Base-by-base conservation (phyloP, 2,113 vertebrate genomes). In the Lampris incognitus region DNA sequence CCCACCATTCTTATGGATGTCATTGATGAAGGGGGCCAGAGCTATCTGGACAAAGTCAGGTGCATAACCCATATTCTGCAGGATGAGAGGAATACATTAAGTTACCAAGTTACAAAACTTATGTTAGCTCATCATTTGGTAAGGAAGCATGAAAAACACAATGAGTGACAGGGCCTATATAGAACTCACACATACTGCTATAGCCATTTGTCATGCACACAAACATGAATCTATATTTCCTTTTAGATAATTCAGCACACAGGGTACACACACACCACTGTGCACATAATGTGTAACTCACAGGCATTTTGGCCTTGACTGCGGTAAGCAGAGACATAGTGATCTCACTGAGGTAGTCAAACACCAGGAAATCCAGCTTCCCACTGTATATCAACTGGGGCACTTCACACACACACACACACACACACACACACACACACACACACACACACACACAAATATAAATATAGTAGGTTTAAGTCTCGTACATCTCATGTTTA, bases 311-410 rank as follows among this genome's bases (percentile, higher is more conserved):
- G 66, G 92, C 76, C 90, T 92, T 96, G 82, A 93, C 92, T 1
- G 93, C 92, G 3, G 95, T 93, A 73, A 96, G 92, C 70, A 97
- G 91, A 4, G 96, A 96, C 95, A 97, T 94, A 71, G 95, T 96
- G 87, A 97, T 95, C 87, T 98, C 96, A n/a, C 95, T 97, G 39
- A 97, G 95, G 83, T 96, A 96, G 89, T 96, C 95, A 69, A 97
- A 98, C 55, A 96, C 95, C 74, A 97, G 93, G 90, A 95, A 96
- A 94, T 96, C 93, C 88, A 97, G 77, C 69, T 95, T 93, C 59
- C 97, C 95, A 0, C 92, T 76, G 66, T 94, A 89, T 7, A 97
- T 81, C 69, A 97, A 86, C 91, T 96, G 95, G 82, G 94, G 95
- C 84, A 96, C 96, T 96, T 86, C 60, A 64, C 57, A 50, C 40